phyloP scores from a whole-genome alignment of 1,140 invertebrate genomes.

The Sycophaga agraensis region DNA sequence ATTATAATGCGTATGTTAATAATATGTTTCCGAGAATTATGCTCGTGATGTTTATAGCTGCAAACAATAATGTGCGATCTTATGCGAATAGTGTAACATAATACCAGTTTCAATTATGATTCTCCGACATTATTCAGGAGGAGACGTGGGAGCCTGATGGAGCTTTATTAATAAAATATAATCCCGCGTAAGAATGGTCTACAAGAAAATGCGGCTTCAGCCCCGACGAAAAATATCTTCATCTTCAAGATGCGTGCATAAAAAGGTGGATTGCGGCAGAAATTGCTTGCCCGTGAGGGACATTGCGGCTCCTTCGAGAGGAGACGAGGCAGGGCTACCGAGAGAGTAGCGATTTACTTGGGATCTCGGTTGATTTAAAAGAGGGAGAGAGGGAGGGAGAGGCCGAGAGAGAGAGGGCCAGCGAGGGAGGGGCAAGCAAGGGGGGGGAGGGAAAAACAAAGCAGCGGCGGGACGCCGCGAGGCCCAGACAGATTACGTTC shows the following conservation, averaged over 20 bases:
- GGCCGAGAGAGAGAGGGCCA: conserved; percentile 19
- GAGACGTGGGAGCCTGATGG: too few relatives aligned
- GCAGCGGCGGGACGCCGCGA: conserved; percentile 27
- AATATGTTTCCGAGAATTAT: too few relatives aligned
- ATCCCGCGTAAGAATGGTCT: too few relatives aligned
- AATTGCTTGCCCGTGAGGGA: conserved; percentile 16
- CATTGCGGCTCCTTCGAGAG: background rate
- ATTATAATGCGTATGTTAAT: too few relatives aligned
- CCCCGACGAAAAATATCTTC: background rate
- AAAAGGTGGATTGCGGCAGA: background rate
- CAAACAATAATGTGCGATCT: too few relatives aligned
- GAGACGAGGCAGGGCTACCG: background rate
- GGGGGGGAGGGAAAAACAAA: background rate
- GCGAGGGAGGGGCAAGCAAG: conserved; percentile 30
- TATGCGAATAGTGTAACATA: too few relatives aligned
- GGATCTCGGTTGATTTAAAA: conserved; percentile 14
- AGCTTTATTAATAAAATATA: too few relatives aligned
- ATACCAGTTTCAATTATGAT: too few relatives aligned
- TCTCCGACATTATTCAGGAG: too few relatives aligned
- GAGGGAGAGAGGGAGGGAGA: background rate
- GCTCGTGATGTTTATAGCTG: too few relatives aligned
- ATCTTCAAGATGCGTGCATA: background rate
- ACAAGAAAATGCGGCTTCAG: too few relatives aligned
- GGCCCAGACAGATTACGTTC: conserved; percentile 45
- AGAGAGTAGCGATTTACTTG: conserved; percentile 19